A percentile compares a stretch with the other conserved stretches of the same genome.
phyloP scores from a whole-genome alignment of 2,797 vertebrate genomes.

The Pelodytes ibericus region DNA sequence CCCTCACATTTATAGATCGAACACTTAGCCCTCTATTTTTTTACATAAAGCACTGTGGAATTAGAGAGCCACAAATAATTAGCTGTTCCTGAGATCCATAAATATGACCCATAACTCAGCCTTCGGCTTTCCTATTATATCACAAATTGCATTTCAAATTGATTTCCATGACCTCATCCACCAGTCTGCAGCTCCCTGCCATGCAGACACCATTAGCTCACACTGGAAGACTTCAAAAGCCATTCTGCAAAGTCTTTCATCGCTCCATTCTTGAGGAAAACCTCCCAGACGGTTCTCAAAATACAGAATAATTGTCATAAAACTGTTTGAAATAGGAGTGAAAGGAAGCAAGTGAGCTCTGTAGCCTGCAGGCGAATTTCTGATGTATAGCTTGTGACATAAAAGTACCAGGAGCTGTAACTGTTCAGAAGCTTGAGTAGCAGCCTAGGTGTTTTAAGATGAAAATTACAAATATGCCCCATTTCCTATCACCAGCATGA shows the following conservation, averaged over 20 bases:
- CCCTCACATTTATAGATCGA: conserved; percentile 44
- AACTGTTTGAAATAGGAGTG: conserved; percentile 47
- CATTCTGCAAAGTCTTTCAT: conserved; percentile 43
- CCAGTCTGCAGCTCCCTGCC: conserved; percentile 49
- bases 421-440: not conserved
- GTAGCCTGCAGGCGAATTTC: conserved; percentile 33
- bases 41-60: conserved; percentile 42
- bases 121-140: conserved; percentile 51
- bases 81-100: conserved; percentile 53
- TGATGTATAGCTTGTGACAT: conserved; percentile 18
- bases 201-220: conserved; percentile 55
- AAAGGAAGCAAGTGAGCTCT: conserved; percentile 36
- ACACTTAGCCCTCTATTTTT: conserved; percentile 49
- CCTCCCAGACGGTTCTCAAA: conserved; percentile 43
- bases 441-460: conserved; percentile 13
- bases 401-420: conserved; percentile 9
- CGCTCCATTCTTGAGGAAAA: conserved; percentile 36
- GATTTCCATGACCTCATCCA: conserved; percentile 56
- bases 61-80: conserved; percentile 52
- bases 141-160: conserved; percentile 57
- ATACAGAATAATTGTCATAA: conserved; percentile 54
- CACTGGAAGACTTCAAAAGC: conserved; percentile 54
- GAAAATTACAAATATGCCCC: not conserved
- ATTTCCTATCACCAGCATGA: no score
- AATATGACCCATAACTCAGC: conserved; percentile 55